Base-by-base conservation (phyloP, 1,140 invertebrate genomes). In the Streblospio benedicti region DNA sequence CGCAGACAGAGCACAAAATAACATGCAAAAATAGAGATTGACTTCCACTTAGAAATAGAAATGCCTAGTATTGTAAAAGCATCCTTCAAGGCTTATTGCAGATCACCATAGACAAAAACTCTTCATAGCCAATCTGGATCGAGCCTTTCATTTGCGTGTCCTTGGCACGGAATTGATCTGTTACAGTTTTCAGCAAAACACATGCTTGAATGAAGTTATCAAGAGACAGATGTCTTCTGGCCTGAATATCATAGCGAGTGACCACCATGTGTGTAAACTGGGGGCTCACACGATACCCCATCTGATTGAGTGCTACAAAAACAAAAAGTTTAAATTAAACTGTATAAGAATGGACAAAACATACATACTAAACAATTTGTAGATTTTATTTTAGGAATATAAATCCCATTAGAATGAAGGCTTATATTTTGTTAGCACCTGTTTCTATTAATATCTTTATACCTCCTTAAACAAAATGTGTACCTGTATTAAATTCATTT, bases 161-260 rank as follows among this genome's bases (percentile, higher is more conserved):
- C 20, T 85, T 82, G 45, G 78, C 75, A 68, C 85, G 79, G 70
- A 93, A 93, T 5, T 87, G 87, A 69, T 92, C 90, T 65, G 83
- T 93, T 66, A 92, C 87, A 32, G 85, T 85, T 73, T 91, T 89
- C 50, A 93, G 84, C 79, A 91, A 87, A 14, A 93, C 86, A 76
- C 89, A 92, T 1, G 87, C 72, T 27, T 92, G 87, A 68, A 93
- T 92, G 69, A 93, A 93, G 61, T 88, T 85, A 76, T 93, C 91
- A 30, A 93, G 84, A 0, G 87, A 86, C 33, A 93, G 59, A 4
- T 54, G 61, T 50, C 70, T 65, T 45, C 64, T 69, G 30, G 76
- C 75, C 65, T 78, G 74, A 1, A 86, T 84, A 70, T 76, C 74
- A 70, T 84, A 85, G 76, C 86, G 86, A 65, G 81, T 82, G 6